Evolutionary conservation across 2,797 vertebrate genomes (phyloP).

Genomic region (Zalophus californianus): DNA sequence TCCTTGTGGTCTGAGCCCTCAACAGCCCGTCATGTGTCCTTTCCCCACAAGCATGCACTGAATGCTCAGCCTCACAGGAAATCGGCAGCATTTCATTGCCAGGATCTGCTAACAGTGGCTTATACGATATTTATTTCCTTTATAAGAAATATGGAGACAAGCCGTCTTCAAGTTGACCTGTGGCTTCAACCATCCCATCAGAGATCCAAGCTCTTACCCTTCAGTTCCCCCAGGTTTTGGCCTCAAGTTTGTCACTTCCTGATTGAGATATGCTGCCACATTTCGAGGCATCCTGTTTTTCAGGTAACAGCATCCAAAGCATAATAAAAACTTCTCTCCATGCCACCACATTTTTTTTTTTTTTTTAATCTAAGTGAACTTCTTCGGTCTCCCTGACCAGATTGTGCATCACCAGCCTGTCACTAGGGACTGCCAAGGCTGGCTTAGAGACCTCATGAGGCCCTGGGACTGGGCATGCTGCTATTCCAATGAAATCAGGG

Average conservation of each 20-base stretch:
- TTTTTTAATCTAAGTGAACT: neutral
- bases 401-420: neutral
- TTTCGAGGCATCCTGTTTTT: conserved; percentile 14
- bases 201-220: neutral
- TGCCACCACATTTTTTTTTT: neutral
- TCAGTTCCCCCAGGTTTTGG: neutral
- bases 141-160: neutral
- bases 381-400: neutral
- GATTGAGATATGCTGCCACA: neutral
- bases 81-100: neutral
- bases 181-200: neutral
- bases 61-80: neutral
- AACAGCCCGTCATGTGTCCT: neutral
- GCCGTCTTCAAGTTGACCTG: neutral
- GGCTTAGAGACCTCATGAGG: neutral
- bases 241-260: neutral
- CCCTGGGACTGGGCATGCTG: neutral
- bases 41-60: neutral
- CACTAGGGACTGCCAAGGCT: neutral
- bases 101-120: neutral
- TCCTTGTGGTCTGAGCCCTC: neutral
- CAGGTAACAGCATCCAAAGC: neutral
- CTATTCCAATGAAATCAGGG: neutral
- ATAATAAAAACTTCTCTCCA: neutral
- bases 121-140: neutral